A percentile compares a stretch with the other conserved stretches of the same genome.
Conservation (phyloP, 1,140 invertebrate genomes). For the Meloidogyne chitwoodi region DNA sequence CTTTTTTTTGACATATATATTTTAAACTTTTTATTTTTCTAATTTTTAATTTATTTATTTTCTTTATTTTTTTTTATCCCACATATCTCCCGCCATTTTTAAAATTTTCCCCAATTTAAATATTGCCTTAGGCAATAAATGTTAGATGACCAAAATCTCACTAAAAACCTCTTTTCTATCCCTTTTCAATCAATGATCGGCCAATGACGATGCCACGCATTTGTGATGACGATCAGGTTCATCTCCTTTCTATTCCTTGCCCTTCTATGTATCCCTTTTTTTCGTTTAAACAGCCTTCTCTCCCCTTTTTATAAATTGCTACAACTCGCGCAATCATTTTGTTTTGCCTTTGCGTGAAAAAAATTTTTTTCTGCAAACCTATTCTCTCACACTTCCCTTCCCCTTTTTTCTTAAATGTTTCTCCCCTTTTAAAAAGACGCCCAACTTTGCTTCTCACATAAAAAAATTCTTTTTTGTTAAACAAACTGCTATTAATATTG, state of each 20-base stretch:
- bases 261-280: background rate
- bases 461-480: background rate
- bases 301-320: background rate
- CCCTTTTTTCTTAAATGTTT: background rate
- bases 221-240: background rate
- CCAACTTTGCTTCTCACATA: background rate
- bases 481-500: background rate
- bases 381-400: background rate
- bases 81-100: background rate
- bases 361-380: background rate
- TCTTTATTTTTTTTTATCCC: background rate
- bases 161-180: background rate
- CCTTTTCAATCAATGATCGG: background rate
- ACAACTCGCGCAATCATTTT: background rate
- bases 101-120: background rate
- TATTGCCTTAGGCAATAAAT: background rate
- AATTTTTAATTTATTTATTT: no score
- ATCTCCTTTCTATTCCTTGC: background rate
- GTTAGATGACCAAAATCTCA: background rate
- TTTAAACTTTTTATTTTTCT: no score
- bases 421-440: background rate
- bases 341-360: background rate
- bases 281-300: background rate
- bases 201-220: background rate
- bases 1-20: no score